Conservation (phyloP, 2,113 vertebrate species). For the Melanerpes formicivorus region DNA sequence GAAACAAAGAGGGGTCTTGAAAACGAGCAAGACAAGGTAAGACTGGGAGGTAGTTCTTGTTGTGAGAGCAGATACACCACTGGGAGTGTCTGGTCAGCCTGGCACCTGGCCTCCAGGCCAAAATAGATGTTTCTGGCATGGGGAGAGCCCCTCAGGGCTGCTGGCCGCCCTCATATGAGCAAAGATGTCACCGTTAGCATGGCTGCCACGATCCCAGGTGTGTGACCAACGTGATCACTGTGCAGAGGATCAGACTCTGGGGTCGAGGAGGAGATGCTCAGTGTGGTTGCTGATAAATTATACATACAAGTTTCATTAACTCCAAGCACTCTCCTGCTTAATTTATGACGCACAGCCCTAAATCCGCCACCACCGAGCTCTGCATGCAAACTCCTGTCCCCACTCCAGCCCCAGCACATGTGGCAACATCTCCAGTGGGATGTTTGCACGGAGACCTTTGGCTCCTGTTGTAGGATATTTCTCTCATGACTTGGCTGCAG, state of each 20-base stretch:
- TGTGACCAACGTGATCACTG: accelerated
- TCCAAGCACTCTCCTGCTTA: not conserved
- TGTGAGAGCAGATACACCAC: not conserved
- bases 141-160: not conserved
- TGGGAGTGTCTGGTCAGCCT: not conserved
- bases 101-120: not conserved
- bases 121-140: not conserved
- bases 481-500: not conserved
- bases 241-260: not conserved
- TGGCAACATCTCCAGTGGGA: not conserved
- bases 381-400: not conserved
- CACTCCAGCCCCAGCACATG: not conserved
- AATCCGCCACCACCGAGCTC: not conserved
- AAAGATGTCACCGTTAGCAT: accelerated
- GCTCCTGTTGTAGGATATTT: not conserved
- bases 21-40: not conserved
- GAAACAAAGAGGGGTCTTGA: not conserved
- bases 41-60: not conserved
- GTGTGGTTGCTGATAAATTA: not conserved
- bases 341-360: not conserved
- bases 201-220: not conserved
- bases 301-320: conserved; percentile 3
- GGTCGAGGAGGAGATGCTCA: not conserved
- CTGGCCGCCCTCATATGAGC: not conserved
- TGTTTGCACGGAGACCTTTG: accelerated